These are phyloP conservation scores for Tanypteryx hageni DNA, from an alignment of 2,888 invertebrate species.

Conservation along the genomic window DNA sequence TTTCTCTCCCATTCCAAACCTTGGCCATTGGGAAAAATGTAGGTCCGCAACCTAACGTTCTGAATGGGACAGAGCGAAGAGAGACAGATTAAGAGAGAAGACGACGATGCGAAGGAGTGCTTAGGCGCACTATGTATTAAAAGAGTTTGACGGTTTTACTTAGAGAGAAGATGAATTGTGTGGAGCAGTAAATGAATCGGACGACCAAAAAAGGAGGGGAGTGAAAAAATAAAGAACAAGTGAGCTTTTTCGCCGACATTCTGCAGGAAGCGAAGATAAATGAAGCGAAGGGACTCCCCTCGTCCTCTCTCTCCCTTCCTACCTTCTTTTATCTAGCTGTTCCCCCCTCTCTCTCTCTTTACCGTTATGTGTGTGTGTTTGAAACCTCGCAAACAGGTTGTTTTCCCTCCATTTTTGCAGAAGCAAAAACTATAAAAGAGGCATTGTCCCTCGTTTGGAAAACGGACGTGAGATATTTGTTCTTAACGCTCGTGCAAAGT, in stretches of 20 bases:
- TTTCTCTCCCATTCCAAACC: no score
- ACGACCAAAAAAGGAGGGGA: slow-evolving; percentile 31
- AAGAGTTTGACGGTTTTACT: slow-evolving; percentile 37
- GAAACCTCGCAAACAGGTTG: slow-evolving; percentile 62
- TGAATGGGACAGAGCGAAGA: neutral
- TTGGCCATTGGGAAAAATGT: neutral
- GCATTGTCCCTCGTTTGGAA: slow-evolving; percentile 18
- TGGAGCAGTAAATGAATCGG: slow-evolving; percentile 48
- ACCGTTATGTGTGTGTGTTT: neutral
- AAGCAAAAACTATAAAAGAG: slow-evolving; percentile 54
- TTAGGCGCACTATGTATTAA: slow-evolving; percentile 1
- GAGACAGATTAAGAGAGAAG: neutral
- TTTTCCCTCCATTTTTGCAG: slow-evolving; percentile 53
- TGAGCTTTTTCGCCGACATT: slow-evolving; percentile 50
- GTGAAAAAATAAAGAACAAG: slow-evolving; percentile 23
- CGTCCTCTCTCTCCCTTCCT: neutral
- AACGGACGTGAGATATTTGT: slow-evolving; percentile 47
- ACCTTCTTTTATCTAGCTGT: neutral
- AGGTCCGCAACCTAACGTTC: neutral
- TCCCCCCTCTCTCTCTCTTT: neutral
- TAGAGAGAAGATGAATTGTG: slow-evolving; percentile 52
- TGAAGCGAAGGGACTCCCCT: slow-evolving; percentile 36
- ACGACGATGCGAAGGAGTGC: neutral
- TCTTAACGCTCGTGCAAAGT: slow-evolving; percentile 12
- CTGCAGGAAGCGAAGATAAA: slow-evolving; percentile 45